phyloP scores from a whole-genome alignment of 2,797 vertebrate species.

The Takifugu ocellatus region DNA sequence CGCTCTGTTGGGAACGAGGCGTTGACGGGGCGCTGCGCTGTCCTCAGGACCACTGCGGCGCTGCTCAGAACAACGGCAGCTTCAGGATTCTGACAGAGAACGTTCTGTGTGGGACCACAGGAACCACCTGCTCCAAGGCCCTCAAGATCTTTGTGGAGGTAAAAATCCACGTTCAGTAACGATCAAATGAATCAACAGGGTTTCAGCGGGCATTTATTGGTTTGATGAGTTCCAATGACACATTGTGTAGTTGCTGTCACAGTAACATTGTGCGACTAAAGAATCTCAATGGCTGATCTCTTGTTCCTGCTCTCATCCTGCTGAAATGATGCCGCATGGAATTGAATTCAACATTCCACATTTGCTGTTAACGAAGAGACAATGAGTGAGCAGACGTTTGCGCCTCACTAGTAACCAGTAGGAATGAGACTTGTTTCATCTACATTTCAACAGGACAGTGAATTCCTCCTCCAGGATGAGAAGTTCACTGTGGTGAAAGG shows the following conservation, averaged over 20 bases:
- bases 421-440: not conserved
- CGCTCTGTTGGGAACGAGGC: not conserved
- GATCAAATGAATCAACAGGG: not conserved
- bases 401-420: no score
- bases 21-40: constrained; percentile 10
- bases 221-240: not conserved
- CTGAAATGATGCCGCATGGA: no score
- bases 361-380: no score
- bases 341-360: no score
- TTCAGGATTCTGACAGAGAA: constrained; percentile 90
- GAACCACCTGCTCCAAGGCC: constrained; percentile 89
- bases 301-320: no score
- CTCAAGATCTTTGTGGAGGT: constrained; percentile 88
- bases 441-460: constrained; percentile 74
- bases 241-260: no score
- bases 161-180: constrained; percentile 11
- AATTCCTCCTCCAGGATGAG: constrained; percentile 81
- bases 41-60: constrained; percentile 80
- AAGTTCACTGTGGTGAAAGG: constrained; percentile 74
- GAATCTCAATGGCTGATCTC: no score
- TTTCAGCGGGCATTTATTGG: not conserved
- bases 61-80: constrained; percentile 56
- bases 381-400: no score
- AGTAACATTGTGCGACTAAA: not conserved
- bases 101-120: constrained; percentile 86